Base-by-base conservation (phyloP, 2,888 invertebrate genomes). In the Micoletzkya japonica region DNA sequence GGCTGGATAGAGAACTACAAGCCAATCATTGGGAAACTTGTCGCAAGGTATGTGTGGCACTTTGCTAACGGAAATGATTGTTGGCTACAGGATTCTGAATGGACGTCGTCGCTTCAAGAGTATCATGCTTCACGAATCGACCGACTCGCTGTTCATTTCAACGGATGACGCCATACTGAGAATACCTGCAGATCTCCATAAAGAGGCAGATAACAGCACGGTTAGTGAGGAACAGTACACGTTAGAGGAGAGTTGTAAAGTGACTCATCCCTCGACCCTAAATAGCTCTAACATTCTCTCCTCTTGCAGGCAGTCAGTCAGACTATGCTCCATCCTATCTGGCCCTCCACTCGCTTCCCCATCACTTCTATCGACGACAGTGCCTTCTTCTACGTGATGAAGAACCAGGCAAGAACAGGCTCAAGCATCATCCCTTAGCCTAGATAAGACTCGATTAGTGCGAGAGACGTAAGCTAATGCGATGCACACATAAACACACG, bases 1-100 rank as follows among this genome's bases (percentile, higher is more conserved):
- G 82, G 81, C 24, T 83, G 80, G 79, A 59, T 83, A 2, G 83
- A 83, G 61, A 81, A 80, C 71, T 83, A 75, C 70, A 70, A 71
- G 37, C 75, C 77, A 0, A 44, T 81, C 14, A 67, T 75, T 32
- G 82, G 83, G 36, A 73, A 70, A 36, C 54, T 74, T 14, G 37
- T 66, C 32, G 64, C 54, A 1, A 2, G 7, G 56, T 57, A 30
- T 50, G 57, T 34, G n/a, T 24, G 44, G 14, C 4, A 7, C 32
- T 50, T 50, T 17, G 7, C 4, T 7, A 17, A 50, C 4, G 50
- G 4, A n/a, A n/a, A n/a, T n/a, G n/a, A n/a, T n/a, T n/a, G n/a
- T n/a, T n/a, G n/a, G n/a, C n/a, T n/a, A n/a, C n/a, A n/a, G n/a
- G n/a, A n/a, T n/a, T n/a, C n/a, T n/a, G n/a, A n/a, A n/a, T n/a